Conservation (phyloP, 2,113 vertebrate genomes). For the Genyomyrus donnyi region DNA sequence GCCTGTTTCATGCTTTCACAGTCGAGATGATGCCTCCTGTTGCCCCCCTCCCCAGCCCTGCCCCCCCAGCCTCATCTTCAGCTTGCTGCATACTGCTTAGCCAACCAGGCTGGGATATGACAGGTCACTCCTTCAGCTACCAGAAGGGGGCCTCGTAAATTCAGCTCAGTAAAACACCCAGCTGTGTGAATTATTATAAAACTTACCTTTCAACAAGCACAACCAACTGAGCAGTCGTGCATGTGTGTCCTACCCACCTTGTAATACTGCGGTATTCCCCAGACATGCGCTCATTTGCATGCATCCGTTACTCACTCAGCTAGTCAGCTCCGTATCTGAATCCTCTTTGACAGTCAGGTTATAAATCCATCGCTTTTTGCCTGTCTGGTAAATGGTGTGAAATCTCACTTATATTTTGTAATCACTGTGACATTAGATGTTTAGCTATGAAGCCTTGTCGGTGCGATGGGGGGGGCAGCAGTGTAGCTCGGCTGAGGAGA, state of each 20-base stretch:
- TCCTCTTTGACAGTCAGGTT: neutral
- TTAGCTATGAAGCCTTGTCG: neutral
- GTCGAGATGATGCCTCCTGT: neutral
- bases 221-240: neutral
- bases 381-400: neutral
- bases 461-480: neutral
- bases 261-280: too few relatives aligned
- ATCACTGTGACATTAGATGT: neutral
- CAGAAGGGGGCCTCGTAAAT: neutral
- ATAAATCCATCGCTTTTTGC: neutral
- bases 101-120: neutral
- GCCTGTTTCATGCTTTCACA: neutral
- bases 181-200: neutral
- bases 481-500: too few relatives aligned
- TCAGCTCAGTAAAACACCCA: neutral
- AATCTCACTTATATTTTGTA: neutral
- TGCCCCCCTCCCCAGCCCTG: too few relatives aligned
- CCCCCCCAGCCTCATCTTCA: too few relatives aligned
- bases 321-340: neutral
- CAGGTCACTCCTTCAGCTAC: neutral
- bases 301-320: neutral
- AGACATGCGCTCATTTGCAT: neutral
- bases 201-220: neutral
- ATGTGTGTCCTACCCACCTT: neutral
- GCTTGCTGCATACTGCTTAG: neutral